Percentiles rank a stretch among this genome's conserved stretches.
These are phyloP conservation scores for Rhorus exstirpatorius DNA, from an alignment of 2,888 invertebrate genomes.

Conservation along the genomic window DNA sequence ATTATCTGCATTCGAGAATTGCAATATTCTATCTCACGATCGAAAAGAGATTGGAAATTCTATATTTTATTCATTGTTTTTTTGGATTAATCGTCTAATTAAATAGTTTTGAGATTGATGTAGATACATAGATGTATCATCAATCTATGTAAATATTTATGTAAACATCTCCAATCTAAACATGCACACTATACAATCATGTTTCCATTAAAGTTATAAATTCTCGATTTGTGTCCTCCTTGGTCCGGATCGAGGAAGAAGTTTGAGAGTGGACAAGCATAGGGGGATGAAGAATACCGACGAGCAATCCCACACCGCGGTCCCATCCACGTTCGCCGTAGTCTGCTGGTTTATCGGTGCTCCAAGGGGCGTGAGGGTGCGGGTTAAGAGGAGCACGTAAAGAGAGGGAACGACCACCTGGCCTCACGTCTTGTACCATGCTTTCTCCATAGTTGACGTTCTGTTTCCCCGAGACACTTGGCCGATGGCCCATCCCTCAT, in stretches of 20 bases:
- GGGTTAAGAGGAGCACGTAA: slow-evolving; percentile 50
- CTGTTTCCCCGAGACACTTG: slow-evolving; percentile 83
- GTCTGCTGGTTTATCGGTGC: slow-evolving; percentile 75
- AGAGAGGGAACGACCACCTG: slow-evolving; percentile 64
- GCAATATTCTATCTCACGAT: too few species aligned
- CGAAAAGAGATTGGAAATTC: too few species aligned
- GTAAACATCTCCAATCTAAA: slow-evolving; percentile 25
- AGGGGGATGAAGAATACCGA: slow-evolving; percentile 35
- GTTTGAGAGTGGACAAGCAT: slow-evolving; percentile 77
- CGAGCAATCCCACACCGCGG: slow-evolving; percentile 20
- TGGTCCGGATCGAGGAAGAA: slow-evolving; percentile 66
- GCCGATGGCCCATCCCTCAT: slow-evolving; percentile 85
- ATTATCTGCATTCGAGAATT: too few species aligned
- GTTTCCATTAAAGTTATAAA: slow-evolving; percentile 79
- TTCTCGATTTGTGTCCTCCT: slow-evolving; percentile 76
- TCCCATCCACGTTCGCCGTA: slow-evolving; percentile 29
- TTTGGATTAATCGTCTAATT: too few species aligned
- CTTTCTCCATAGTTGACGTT: slow-evolving; percentile 80
- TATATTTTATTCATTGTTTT: too few species aligned
- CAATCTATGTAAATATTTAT: too few species aligned
- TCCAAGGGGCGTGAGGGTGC: slow-evolving; percentile 75
- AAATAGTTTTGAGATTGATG: too few species aligned
- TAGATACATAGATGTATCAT: too few species aligned
- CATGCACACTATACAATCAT: not conserved
- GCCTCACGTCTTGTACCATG: slow-evolving; percentile 82